phyloP scores from a whole-genome alignment of 2,888 invertebrate species.

The Seira ritae region DNA sequence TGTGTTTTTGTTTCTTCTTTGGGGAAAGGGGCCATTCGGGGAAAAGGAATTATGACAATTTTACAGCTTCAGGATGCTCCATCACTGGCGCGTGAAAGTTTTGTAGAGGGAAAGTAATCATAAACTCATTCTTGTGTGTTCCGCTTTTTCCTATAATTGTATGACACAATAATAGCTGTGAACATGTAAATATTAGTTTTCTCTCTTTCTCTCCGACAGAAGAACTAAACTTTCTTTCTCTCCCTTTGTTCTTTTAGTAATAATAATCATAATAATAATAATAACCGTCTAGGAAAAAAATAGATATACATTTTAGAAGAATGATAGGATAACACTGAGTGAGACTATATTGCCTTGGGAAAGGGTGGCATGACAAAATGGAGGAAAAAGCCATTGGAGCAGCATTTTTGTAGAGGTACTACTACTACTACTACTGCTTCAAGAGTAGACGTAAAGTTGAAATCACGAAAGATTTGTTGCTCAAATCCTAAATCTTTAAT shows the following conservation, averaged over 20 bases:
- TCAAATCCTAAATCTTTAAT: constrained; percentile 53
- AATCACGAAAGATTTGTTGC: constrained; percentile 59
- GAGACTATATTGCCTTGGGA: background rate
- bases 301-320: background rate
- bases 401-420: constrained; percentile 18
- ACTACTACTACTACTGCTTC: no score
- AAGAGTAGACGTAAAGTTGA: constrained; percentile 48
- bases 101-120: constrained; percentile 6
- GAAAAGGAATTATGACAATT: constrained; percentile 37
- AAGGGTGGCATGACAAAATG: background rate
- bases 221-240: background rate
- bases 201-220: no score
- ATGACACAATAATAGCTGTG: constrained; percentile 1
- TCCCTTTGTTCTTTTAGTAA: background rate
- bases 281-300: background rate
- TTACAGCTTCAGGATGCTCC: constrained; percentile 38
- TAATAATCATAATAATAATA: background rate
- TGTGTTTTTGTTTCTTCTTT: constrained; percentile 9
- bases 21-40: background rate
- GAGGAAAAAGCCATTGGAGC: background rate
- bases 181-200: constrained; percentile 15
- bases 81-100: constrained; percentile 19
- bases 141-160: constrained; percentile 12
- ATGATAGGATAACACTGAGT: background rate
- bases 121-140: background rate